Evolutionary conservation across 2,888 invertebrate genomes (phyloP), one percentile per base, ranked within the genome.

Genomic region (Graphium colonna): DNA sequence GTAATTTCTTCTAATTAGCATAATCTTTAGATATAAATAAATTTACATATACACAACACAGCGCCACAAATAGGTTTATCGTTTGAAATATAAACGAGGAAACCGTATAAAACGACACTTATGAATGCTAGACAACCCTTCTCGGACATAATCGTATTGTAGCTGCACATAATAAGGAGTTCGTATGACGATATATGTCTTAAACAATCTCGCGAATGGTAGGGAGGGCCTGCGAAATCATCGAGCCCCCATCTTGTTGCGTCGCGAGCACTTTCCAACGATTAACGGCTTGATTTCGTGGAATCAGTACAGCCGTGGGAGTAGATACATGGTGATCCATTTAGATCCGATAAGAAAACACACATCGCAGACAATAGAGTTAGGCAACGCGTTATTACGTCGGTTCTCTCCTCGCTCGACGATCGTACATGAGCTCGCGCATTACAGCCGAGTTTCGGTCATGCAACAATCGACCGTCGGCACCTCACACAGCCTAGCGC

Each of bases 231-330:
- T 36, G 36, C 3, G 4, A 64, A 61, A 63, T 12, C 17, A 54
- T 7, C 28, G 60, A 63, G 61, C 60, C 63, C 67, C 59, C 63
- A 73, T 72, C 76, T 77, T 77, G 78, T 84, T 83, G 78, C 82
- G 72, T 82, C 79, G 83, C 74, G 72, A 69, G 70, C 67, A 80
- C 82, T 83, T 82, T 84, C 83, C 82, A 82, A 79, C 72, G 68
- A 63, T 21, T 43, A 40, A 13, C 67, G 71, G 64, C 72, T 69
- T 75, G 73, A 71, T 74, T 71, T 75, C 63, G 69, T 75, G 75
- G 75, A 77, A 82, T 81, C 77, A 79, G 79, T 77, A 79, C 77
- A 75, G 73, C 74, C 70, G 72, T 77, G 70, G 73, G 73, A 70
- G 76, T 73, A 77, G 82, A 82, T 82, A 21, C 21, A 21, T 21